Evolutionary conservation across 2,888 invertebrate genomes (phyloP), one percentile per base, ranked within the genome.

Genomic region (Melieria omissa): DNA sequence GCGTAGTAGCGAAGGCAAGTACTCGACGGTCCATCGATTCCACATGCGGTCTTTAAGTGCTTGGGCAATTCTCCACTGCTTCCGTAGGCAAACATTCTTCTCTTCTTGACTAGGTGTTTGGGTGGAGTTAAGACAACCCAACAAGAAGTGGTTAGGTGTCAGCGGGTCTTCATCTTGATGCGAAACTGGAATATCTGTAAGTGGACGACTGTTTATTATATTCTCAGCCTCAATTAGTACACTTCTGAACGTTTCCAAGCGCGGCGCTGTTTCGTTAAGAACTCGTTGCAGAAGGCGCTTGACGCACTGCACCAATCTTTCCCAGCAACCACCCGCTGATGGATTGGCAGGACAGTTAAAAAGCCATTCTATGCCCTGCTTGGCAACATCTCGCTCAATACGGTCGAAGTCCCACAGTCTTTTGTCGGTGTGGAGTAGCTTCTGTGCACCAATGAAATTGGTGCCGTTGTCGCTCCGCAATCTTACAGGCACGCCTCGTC

Each of bases 301-400:
- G 0, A 77, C 62, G 7, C 65, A 70, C 14, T 16, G 47, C 0
- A 76, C 65, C 4, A 76, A 54, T 4, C 73, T 62, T 54, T 76
- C 76, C 79, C 79, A 79, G 45, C 76, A 71, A 3, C 79, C 79
- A 8, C 77, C 80, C 68, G 78, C 76, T 41, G 70, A 70, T 0
- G 74, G 73, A 8, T 76, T 75, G 10, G 14, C 62, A 14, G 70
- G 73, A 46, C 64, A 71, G 58, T 74, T 77, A 41, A 73, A 74
- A 10, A 62, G 29, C 69, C 69, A 75, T 45, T 74, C 72, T 12
- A 75, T 76, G 55, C 65, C 60, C 8, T 60, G 29, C 41, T 67
- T 58, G 0, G 73, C 46, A 16, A 68, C 8, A 9, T 65, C 49
- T n/a, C 16, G 47, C 45, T 63, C 45, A 47, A 72, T 74, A 45